Evolutionary conservation across 2,888 invertebrate species (phyloP).

Genomic region (Agonum fuliginosum): DNA sequence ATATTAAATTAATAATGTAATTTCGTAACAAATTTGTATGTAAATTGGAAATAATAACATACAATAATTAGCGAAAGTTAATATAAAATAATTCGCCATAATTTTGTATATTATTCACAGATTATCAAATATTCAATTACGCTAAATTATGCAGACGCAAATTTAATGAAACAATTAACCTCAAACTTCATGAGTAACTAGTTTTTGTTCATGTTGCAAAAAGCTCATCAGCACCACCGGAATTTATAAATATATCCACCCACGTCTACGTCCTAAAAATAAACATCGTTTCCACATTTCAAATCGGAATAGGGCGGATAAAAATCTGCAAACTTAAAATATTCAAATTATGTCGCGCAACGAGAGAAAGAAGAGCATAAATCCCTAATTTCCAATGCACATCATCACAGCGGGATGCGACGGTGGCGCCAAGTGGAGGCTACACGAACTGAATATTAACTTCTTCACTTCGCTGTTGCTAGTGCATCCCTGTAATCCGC

Average conservation of each 20-base stretch:
- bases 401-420: not conserved
- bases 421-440: conserved; percentile 13
- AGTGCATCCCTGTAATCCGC: conserved; percentile 27
- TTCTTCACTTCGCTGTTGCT: conserved; percentile 10
- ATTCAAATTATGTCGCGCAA: conserved; percentile 2
- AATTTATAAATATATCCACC: not conserved
- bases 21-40: too few relatives aligned
- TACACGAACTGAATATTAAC: conserved; percentile 37
- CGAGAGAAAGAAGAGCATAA: not conserved
- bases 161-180: too few relatives aligned
- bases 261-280: not conserved
- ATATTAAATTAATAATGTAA: too few relatives aligned
- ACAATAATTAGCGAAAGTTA: too few relatives aligned
- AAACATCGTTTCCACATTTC: not conserved
- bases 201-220: too few relatives aligned
- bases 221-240: not conserved
- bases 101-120: too few relatives aligned
- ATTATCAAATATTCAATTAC: too few relatives aligned
- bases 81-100: too few relatives aligned
- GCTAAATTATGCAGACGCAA: too few relatives aligned
- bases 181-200: too few relatives aligned
- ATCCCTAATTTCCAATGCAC: conserved; percentile 43
- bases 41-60: too few relatives aligned
- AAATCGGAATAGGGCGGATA: not conserved
- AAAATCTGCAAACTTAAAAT: conserved; percentile 10